Evolutionary conservation across 2,797 vertebrate species (phyloP).

Genomic region (Acipenser ruthenus): DNA sequence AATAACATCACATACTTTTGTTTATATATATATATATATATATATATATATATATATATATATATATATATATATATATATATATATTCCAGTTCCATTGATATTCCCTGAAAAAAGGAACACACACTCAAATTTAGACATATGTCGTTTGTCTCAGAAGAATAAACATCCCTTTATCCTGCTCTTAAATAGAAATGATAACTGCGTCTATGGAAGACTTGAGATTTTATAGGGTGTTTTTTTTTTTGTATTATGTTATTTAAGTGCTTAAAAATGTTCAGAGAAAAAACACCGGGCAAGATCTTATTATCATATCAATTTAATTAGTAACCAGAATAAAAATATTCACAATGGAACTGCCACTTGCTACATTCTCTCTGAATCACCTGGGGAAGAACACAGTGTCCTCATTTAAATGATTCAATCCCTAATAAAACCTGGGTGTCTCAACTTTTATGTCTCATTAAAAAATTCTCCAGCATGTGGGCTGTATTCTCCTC

Average conservation of each 20-base stretch:
- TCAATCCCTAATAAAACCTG: slow-evolving; percentile 1
- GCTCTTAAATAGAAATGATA: too few relatives aligned
- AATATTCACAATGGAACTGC: not conserved
- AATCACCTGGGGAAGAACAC: not conserved
- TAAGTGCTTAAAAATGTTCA: not conserved
- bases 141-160: too few relatives aligned
- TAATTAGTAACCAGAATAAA: not conserved
- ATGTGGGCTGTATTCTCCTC: not conserved
- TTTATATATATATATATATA: too few relatives aligned
- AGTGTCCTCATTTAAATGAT: not conserved
- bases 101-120: too few relatives aligned
- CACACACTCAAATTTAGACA: too few relatives aligned
- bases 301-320: not conserved
- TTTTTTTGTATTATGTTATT: not conserved
- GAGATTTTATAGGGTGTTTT: not conserved
- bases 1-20: too few relatives aligned
- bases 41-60: too few relatives aligned
- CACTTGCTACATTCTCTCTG: not conserved
- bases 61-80: too few relatives aligned
- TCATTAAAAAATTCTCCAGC: not conserved
- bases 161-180: too few relatives aligned
- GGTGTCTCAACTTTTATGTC: not conserved
- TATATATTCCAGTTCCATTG: too few relatives aligned
- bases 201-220: too few relatives aligned
- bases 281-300: not conserved